Evolutionary conservation across 92 coral and sea anemone species (phyloP).

Genomic region (Meandrina meandrites): DNA sequence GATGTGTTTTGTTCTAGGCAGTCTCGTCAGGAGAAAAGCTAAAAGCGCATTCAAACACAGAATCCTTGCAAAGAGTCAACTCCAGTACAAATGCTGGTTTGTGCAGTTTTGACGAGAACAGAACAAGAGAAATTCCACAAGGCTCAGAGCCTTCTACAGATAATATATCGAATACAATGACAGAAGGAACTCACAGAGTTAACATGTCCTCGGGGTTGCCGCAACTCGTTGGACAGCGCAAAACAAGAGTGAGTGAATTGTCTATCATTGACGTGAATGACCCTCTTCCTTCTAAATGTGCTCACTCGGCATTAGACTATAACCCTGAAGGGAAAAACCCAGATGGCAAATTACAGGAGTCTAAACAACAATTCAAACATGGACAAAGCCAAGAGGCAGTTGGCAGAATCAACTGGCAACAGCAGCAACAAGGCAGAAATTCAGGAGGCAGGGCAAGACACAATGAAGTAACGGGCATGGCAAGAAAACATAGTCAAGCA

Average conservation of each 20-base stretch:
- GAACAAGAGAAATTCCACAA: neutral
- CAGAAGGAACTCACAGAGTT: constrained; percentile 23
- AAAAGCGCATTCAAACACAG: neutral
- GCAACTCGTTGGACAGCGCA: constrained; percentile 28
- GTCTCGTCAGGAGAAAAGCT: constrained; percentile 73
- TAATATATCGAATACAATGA: constrained; percentile 6
- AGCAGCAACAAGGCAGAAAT: constrained; percentile 10
- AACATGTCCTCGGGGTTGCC: constrained; percentile 10
- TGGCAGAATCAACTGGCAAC: neutral
- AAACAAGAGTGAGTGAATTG: constrained; percentile 62
- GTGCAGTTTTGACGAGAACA: neutral
- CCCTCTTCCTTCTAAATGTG: constrained; percentile 42
- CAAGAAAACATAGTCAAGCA: constrained; percentile 23
- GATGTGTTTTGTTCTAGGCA: constrained; percentile 72
- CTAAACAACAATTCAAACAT: constrained; percentile 10
- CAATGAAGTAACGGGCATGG: neutral
- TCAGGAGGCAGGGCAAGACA: constrained; percentile 8
- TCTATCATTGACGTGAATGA: constrained; percentile 60
- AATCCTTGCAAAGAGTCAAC: neutral
- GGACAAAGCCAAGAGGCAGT: constrained; percentile 1
- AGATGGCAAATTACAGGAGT: constrained; percentile 20
- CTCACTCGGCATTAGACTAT: neutral
- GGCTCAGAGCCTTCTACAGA: constrained; percentile 14
- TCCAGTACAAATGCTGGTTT: neutral
- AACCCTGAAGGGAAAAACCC: constrained; percentile 6